phyloP scores from a whole-genome alignment of 2,888 invertebrate genomes.

The Trachelus troglodyta region DNA sequence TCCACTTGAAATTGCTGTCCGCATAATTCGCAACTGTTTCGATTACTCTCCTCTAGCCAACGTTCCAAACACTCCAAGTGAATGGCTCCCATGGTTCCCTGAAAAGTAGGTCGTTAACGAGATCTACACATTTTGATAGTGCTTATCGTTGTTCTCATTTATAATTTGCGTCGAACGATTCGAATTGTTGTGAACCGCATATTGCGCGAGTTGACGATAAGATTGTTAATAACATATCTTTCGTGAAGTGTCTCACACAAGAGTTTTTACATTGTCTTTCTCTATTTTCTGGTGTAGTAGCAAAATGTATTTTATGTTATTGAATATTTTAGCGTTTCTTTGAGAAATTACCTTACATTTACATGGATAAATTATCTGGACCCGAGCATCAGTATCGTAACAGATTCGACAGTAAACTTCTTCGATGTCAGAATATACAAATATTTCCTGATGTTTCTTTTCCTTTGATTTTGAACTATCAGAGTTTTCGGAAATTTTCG shows the following conservation, averaged over 20 bases:
- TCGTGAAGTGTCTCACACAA: neutral
- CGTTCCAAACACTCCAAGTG: conserved; percentile 80
- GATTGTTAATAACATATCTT: neutral
- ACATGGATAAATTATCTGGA: conserved; percentile 67
- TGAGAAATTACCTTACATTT: conserved; percentile 66
- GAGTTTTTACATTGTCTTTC: neutral
- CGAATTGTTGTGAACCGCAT: neutral
- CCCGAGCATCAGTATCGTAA: conserved; percentile 66
- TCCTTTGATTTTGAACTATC: conserved; percentile 12
- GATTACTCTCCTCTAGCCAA: conserved; percentile 81
- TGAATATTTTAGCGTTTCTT: neutral
- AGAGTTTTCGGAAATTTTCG: conserved; percentile 14
- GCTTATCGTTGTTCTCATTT: neutral
- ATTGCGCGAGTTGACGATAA: neutral
- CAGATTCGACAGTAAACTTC: conserved; percentile 66
- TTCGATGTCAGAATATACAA: neutral
- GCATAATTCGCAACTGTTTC: conserved; percentile 79
- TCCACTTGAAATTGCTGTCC: conserved; percentile 75
- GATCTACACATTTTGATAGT: neutral
- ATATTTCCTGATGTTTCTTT: neutral
- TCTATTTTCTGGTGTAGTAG: neutral
- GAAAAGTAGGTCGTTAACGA: conserved; percentile 39
- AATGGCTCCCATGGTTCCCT: conserved; percentile 79
- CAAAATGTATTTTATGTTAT: neutral
- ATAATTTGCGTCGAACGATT: neutral